Conservation (phyloP, 2,888 invertebrate species). For the Acrocyrtus sp. region DNA sequence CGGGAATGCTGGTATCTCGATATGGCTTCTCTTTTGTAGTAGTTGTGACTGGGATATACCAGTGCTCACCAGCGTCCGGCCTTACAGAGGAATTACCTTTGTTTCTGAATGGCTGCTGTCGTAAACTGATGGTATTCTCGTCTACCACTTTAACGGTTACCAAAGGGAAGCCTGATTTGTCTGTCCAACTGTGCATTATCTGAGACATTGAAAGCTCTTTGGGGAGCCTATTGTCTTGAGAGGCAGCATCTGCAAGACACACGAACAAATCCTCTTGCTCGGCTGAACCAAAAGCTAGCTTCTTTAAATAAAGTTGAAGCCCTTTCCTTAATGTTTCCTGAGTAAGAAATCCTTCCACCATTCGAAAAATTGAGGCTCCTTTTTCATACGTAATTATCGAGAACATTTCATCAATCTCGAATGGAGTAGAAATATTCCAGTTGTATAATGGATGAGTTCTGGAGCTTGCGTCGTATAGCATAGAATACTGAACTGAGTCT, state of each 20-base stretch:
- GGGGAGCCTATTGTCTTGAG: conserved; percentile 18
- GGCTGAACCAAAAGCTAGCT: conserved; percentile 26
- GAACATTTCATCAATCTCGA: conserved; percentile 64
- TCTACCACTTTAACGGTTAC: conserved; percentile 29
- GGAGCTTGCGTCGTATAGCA: conserved; percentile 31
- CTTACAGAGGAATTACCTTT: too few relatives aligned
- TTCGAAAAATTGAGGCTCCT: conserved; percentile 46
- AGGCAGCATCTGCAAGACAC: conserved; percentile 18
- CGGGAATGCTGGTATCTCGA: conserved; percentile 23
- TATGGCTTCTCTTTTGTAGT: conserved; percentile 8
- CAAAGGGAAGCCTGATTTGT: conserved; percentile 35
- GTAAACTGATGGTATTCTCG: conserved; percentile 3
- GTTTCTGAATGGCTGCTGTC: conserved; percentile 35
- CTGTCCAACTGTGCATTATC: conserved; percentile 43
- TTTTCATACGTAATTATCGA: conserved; percentile 53
- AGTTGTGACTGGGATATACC: conserved; percentile 33
- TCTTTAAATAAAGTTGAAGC: conserved; percentile 46
- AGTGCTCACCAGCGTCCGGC: not conserved
- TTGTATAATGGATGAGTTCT: conserved; percentile 44
- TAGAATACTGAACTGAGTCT: conserved; percentile 44
- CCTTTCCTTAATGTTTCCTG: conserved; percentile 34
- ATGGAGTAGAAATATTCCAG: conserved; percentile 66
- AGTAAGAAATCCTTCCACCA: conserved; percentile 55
- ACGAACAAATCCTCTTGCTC: conserved; percentile 40
- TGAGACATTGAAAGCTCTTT: conserved; percentile 14